Evolutionary conservation across 2,113 vertebrate species (phyloP), one percentile per base, ranked within the genome.

Genomic region (Hydropotes inermis): DNA sequence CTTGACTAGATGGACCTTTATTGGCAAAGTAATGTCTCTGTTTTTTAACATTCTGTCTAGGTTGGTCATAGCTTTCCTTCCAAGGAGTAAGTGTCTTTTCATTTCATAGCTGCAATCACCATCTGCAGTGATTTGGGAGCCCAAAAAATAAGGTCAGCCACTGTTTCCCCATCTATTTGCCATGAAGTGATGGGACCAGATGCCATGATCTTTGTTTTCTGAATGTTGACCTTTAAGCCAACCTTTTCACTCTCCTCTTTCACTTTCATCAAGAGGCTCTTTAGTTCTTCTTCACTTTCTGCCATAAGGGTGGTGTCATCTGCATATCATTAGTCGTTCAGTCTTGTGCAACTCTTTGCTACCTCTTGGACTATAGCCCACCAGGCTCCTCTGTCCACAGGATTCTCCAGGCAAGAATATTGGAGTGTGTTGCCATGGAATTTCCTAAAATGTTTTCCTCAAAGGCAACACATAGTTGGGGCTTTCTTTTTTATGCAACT

Each of bases 101-200:
- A 67, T 67, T 67, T 67, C 33, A 67, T 67, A 33, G 17, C 33
- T 67, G 33, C 33, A 36, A 1, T 67, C 64, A 36, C 64, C 33
- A 36, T 21, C 64, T 36, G 64, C 33, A 67, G 64, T 36, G 64
- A 67, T 67, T 36, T 67, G 1, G 64, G 33, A 67, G 64, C 33
- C 64, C 0, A 0, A 1, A 36, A 70, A 36, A 36, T 36, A 58
- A 58, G 36, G 33, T 33, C 14, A 30, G 60, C 3, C 61, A n/a
- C 7, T 67, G 33, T 70, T 36, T 70, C n/a, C 17, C 17, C 64
- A 36, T 70, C 64, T 67, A 67, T 36, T 67, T 67, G 8, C 64
- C 64, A 67, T 11, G 64, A 67, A 67, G 17, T 67, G 8, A 21
- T 36, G 9, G 64, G 2, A 67, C 64, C 2, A 0, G n/a, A 67